These are phyloP conservation scores for Pocillopora meandrina DNA, from an alignment of 92 coral and sea anemone genomes.

Conservation along the genomic window DNA sequence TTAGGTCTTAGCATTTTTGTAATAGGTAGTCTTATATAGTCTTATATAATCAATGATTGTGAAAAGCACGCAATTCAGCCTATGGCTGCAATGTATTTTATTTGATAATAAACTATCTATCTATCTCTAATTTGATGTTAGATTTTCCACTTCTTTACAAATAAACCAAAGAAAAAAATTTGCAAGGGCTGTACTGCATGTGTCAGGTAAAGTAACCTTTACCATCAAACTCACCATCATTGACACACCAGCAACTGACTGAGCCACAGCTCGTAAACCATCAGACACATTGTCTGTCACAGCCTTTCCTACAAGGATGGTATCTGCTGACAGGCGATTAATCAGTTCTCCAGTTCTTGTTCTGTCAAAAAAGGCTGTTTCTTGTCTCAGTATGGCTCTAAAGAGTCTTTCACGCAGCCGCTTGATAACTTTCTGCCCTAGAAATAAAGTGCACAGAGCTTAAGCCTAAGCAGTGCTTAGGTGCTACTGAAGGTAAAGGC, in stretches of 20 bases:
- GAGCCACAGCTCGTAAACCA: slow-evolving; percentile 94
- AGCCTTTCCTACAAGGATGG: slow-evolving; percentile 93
- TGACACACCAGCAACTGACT: slow-evolving; percentile 91
- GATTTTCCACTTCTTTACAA: background rate
- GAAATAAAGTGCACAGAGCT: too few species aligned
- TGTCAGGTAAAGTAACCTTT: background rate
- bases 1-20: too few species aligned
- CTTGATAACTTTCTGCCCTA: slow-evolving; percentile 83
- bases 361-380: slow-evolving; percentile 94
- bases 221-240: slow-evolving; percentile 77
- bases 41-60: too few species aligned
- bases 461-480: too few species aligned
- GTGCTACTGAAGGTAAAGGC: too few species aligned
- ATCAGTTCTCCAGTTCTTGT: slow-evolving; percentile 93
- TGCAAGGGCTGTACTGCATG: background rate
- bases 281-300: slow-evolving; percentile 99
- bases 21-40: too few species aligned
- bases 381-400: slow-evolving; percentile 82
- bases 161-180: background rate
- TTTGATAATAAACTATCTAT: too few species aligned
- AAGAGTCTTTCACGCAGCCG: slow-evolving; percentile 80
- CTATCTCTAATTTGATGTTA: too few species aligned
- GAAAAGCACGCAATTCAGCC: too few species aligned
- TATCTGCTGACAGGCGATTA: slow-evolving; percentile 93
- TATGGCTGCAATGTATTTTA: too few species aligned